Percentiles rank a stretch among this genome's conserved stretches.
Conservation (phyloP, 2,113 vertebrate genomes). For the Cynoglossus semilaevis region DNA sequence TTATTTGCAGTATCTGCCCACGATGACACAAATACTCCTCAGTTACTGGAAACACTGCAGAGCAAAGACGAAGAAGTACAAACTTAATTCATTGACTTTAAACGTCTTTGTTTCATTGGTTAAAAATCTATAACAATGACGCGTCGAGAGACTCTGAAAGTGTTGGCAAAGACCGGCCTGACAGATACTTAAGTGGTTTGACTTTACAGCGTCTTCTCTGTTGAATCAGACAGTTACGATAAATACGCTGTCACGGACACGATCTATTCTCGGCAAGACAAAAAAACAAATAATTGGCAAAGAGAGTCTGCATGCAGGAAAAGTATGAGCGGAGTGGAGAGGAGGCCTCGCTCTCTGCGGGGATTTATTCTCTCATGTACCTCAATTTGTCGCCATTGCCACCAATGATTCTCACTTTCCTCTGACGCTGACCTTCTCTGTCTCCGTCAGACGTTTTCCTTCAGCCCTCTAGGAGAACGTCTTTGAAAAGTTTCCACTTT, state of each 20-base stretch:
- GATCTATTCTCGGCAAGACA: neutral
- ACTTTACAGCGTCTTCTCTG: too few relatives aligned
- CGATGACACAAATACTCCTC: too few relatives aligned
- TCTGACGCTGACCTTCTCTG: neutral
- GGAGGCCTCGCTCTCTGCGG: neutral
- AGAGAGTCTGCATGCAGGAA: neutral
- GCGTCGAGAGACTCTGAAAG: neutral
- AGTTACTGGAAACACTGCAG: too few relatives aligned
- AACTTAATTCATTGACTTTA: too few relatives aligned
- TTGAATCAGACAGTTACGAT: neutral
- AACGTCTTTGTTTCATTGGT: too few relatives aligned
- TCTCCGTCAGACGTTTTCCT: neutral
- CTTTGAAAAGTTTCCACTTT: slow-evolving; percentile 28
- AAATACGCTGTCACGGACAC: neutral
- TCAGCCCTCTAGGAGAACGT: neutral
- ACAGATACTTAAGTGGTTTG: neutral
- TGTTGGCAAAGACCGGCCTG: neutral
- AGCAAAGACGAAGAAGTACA: too few relatives aligned
- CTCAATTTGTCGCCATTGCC: slow-evolving; percentile 13
- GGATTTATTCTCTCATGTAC: neutral
- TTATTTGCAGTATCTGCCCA: too few relatives aligned
- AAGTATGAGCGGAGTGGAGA: neutral
- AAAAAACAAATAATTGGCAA: neutral
- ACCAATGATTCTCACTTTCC: neutral
- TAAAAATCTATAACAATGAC: too few relatives aligned